These are phyloP conservation scores for Miltochrista miniata DNA, from an alignment of 2,888 invertebrate species.

Conservation along the genomic window DNA sequence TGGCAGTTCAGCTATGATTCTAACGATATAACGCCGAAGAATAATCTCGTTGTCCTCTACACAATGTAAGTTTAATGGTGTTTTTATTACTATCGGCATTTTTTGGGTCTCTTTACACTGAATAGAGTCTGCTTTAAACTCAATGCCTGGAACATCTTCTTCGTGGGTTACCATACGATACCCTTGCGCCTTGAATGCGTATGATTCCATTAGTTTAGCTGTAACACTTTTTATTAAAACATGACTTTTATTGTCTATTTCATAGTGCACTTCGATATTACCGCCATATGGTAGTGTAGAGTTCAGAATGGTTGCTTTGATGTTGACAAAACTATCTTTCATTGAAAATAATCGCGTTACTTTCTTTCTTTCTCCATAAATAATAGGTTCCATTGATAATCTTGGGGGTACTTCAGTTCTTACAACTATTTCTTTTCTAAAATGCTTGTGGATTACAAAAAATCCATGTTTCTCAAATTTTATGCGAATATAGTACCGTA, in stretches of 20 bases:
- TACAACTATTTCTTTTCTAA: constrained; percentile 43
- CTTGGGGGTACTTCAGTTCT: constrained; percentile 37
- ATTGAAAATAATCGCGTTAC: constrained; percentile 38
- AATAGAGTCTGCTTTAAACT: too few species aligned
- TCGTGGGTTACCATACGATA: constrained; percentile 14
- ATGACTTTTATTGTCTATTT: constrained; percentile 42
- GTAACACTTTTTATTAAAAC: constrained; percentile 38
- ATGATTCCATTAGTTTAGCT: constrained; percentile 37
- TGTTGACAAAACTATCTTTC: constrained; percentile 37
- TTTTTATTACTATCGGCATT: too few species aligned
- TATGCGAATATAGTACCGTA: constrained; percentile 45
- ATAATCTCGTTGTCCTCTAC: too few species aligned
- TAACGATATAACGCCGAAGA: too few species aligned
- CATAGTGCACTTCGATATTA: constrained; percentile 41
- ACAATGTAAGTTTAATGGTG: too few species aligned
- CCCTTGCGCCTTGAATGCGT: constrained; percentile 29
- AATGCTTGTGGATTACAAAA: constrained; percentile 40
- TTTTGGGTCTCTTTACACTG: too few species aligned
- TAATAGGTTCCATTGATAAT: constrained; percentile 35
- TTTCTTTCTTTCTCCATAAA: constrained; percentile 41
- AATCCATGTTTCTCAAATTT: constrained; percentile 46
- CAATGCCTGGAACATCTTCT: constrained; percentile 23
- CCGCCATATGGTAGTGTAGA: constrained; percentile 39
- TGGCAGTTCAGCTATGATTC: constrained; percentile 39
- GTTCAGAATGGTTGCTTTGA: constrained; percentile 40